Percentiles rank a stretch among this genome's conserved stretches.
phyloP scores from a whole-genome alignment of 2,113 vertebrate species.

The Motacilla tschutschensis region DNA sequence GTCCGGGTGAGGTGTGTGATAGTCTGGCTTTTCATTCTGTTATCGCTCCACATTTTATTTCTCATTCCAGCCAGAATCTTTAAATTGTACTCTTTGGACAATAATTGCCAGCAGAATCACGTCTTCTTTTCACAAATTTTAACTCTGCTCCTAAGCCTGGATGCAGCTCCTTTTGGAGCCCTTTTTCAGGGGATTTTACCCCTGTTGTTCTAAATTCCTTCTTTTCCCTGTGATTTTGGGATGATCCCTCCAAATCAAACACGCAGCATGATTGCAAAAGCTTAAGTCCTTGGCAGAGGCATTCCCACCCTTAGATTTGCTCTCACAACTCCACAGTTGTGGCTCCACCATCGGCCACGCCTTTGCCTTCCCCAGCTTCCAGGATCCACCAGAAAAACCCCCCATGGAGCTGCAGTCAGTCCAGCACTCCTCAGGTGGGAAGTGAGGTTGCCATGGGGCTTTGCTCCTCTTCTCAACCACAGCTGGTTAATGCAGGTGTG shows the following conservation, averaged over 20 bases:
- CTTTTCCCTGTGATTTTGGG: not conserved
- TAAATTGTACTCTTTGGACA: constrained; percentile 17
- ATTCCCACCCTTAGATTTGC: not conserved
- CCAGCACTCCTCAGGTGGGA: not conserved
- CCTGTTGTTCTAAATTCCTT: not conserved
- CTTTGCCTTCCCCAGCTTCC: not conserved
- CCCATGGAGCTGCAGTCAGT: not conserved
- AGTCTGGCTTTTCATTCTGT: constrained; percentile 34
- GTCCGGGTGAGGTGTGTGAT: constrained; percentile 7
- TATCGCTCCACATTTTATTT: constrained; percentile 18
- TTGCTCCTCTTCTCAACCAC: not conserved
- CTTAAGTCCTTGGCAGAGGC: not conserved
- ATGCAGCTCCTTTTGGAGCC: not conserved
- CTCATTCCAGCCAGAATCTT: constrained; percentile 1
- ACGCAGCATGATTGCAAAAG: not conserved
- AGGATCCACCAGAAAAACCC: not conserved
- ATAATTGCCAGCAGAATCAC: not conserved
- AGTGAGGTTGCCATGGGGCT: not conserved
- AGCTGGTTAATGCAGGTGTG: not conserved
- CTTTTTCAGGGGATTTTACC: not conserved
- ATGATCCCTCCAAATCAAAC: not conserved
- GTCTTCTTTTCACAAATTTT: not conserved
- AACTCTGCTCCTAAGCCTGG: not conserved
- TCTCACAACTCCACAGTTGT: not conserved
- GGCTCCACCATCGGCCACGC: not conserved